Conservation (phyloP, 2,888 invertebrate genomes). For the Hoplodrina blanda region DNA sequence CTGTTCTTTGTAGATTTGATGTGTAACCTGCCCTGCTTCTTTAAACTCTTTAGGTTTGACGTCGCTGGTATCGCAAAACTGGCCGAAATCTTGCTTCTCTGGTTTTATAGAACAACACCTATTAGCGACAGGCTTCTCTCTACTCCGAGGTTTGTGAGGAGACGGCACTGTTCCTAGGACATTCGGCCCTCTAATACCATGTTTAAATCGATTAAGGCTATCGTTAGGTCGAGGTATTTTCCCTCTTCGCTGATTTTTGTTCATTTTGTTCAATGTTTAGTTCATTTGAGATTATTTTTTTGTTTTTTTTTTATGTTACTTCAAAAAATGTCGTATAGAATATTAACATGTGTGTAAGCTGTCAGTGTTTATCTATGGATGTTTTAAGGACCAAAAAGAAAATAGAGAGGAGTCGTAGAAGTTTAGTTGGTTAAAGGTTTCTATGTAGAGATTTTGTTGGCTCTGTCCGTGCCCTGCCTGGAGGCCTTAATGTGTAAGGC, state of each 20-base stretch:
- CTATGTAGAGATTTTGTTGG: too few relatives aligned
- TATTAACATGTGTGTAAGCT: constrained; percentile 17
- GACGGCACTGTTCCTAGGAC: constrained; percentile 65
- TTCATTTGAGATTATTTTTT: constrained; percentile 31
- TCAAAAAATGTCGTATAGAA: constrained; percentile 9
- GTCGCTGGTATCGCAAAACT: constrained; percentile 49
- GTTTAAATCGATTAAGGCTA: constrained; percentile 28
- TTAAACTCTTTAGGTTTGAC: not conserved
- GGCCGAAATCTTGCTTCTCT: constrained; percentile 67
- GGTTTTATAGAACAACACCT: constrained; percentile 75
- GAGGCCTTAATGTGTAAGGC: too few relatives aligned
- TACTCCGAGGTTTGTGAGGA: constrained; percentile 54
- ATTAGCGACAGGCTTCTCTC: constrained; percentile 63
- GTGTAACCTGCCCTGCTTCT: not conserved
- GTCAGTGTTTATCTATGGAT: not conserved
- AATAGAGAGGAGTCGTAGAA: not conserved
- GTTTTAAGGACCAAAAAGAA: too few relatives aligned
- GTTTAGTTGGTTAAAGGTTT: too few relatives aligned
- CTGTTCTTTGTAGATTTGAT: constrained; percentile 2
- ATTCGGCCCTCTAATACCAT: constrained; percentile 25
- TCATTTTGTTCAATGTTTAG: constrained; percentile 67
- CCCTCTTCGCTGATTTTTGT: constrained; percentile 69
- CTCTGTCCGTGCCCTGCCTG: too few relatives aligned
- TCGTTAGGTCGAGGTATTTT: constrained; percentile 26
- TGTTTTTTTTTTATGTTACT: not conserved